These are phyloP conservation scores for Eurytoma californica DNA, from an alignment of 2,888 invertebrate genomes.

Conservation along the genomic window DNA sequence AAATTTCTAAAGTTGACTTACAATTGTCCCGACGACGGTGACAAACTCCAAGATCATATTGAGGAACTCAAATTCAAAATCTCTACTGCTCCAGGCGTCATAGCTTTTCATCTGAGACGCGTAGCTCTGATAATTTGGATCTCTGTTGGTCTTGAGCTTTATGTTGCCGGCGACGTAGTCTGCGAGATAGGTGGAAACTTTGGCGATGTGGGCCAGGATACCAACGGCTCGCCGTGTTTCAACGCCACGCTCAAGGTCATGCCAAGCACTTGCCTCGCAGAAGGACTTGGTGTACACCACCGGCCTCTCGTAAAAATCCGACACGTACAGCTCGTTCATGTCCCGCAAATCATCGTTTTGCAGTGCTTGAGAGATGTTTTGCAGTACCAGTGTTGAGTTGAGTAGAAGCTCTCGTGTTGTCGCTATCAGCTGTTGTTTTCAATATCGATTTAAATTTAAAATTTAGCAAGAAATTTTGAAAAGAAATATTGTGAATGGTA, in stretches of 20 bases:
- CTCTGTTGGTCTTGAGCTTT: slow-evolving; percentile 59
- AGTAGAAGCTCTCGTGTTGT: slow-evolving; percentile 68
- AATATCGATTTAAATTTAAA: slow-evolving; percentile 1
- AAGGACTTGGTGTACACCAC: slow-evolving; percentile 63
- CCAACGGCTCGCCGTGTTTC: slow-evolving; percentile 70
- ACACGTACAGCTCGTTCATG: slow-evolving; percentile 72
- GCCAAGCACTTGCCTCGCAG: slow-evolving; percentile 68
- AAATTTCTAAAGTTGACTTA: slow-evolving; percentile 57
- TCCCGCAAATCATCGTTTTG: slow-evolving; percentile 72
- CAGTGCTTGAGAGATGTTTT: slow-evolving; percentile 69
- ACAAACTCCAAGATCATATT: slow-evolving; percentile 68
- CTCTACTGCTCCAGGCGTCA: slow-evolving; percentile 64
- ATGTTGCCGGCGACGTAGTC: slow-evolving; percentile 69
- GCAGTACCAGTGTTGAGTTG: slow-evolving; percentile 66
- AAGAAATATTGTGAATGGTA: slow-evolving; percentile 56
- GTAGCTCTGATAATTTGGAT: slow-evolving; percentile 63
- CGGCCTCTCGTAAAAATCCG: slow-evolving; percentile 66
- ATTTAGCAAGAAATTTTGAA: slow-evolving; percentile 9
- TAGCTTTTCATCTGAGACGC: slow-evolving; percentile 68
- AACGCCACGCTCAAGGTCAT: slow-evolving; percentile 70
- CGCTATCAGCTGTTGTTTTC: slow-evolving; percentile 65
- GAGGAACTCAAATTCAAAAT: slow-evolving; percentile 66
- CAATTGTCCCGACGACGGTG: slow-evolving; percentile 66
- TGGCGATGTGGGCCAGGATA: slow-evolving; percentile 64
- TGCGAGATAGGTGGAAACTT: slow-evolving; percentile 67